Base-by-base conservation (phyloP, 1,140 invertebrate species). In the Cyclina sinensis region DNA sequence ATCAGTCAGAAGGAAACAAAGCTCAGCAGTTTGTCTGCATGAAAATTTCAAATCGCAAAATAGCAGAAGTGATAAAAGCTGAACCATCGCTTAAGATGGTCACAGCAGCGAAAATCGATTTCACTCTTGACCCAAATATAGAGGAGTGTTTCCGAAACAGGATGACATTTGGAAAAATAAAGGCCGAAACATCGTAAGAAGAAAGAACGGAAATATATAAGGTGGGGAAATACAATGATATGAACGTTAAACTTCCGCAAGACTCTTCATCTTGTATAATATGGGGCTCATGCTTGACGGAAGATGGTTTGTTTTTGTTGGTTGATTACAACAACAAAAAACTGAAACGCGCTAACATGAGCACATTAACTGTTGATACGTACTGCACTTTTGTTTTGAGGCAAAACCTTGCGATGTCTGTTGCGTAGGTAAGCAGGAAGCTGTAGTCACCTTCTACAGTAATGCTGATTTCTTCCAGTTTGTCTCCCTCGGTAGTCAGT, bases 261-360 rank as follows among this genome's bases (percentile, higher is more conserved):
- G 79, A 81, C 46, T 18, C 14, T 14, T 37, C 18, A 27, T 37
- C 21, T n/a, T 80, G 78, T 59, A 12, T 11, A 57, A 37, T 57
- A 37, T 62, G 0, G 3, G 54, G 54, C 18, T 43, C 54, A 9
- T 62, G 79, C 21, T 21, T 62, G 37, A 78, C 48, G 9, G 24
- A 78, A 51, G 74, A 51, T 54, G 30, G 35, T 24, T 7, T 30
- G 27, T 46, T 81, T 2, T 35, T 87, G 3, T 16, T 87, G 16
- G 51, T 43, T 27, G 85, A 87, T 70, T 51, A 27, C 27, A 87
- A 80, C 3, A 87, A 87, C 27, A 48, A 65, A 51, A 46, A 59
- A 39, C 16, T 87, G 24, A 87, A 80, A 39, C 24, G 78, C 18
- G 12, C 65, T 14, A 70, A 87, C 27, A 65, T 35, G 1, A n/a